Evolutionary conservation across 2,888 invertebrate species (phyloP).

Genomic region (Prosapia bicincta): DNA sequence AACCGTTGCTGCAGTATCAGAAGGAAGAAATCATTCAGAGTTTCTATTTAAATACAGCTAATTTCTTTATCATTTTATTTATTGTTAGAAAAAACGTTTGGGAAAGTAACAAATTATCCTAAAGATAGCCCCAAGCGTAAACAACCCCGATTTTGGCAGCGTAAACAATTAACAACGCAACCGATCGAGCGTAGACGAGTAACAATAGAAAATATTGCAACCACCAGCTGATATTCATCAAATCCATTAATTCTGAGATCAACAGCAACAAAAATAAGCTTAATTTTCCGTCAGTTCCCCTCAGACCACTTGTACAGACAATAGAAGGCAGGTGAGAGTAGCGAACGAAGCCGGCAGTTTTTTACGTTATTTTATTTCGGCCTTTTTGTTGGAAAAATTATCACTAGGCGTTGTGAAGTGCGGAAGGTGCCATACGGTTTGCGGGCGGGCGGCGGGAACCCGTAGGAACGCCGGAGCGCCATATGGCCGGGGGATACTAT

Average conservation of each 20-base stretch:
- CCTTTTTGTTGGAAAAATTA: conserved; percentile 30
- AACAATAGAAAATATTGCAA: background rate
- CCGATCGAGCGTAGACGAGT: background rate
- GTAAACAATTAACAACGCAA: background rate
- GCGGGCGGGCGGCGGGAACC: conserved; percentile 19
- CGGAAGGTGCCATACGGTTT: conserved; percentile 24
- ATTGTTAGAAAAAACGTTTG: no score
- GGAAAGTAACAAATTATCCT: no score
- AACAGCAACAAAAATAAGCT: background rate
- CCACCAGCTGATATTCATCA: background rate
- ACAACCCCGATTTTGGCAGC: background rate
- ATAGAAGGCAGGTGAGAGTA: background rate
- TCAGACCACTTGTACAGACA: background rate
- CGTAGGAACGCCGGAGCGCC: conserved; percentile 10
- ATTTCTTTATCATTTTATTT: no score
- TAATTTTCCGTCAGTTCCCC: background rate
- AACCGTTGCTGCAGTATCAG: no score
- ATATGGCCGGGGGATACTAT: background rate
- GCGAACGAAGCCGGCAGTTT: background rate
- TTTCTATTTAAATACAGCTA: no score
- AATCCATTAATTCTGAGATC: background rate
- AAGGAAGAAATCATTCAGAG: no score
- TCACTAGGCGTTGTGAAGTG: conserved; percentile 5
- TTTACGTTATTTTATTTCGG: conserved; percentile 24
- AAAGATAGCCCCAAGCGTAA: no score